These are phyloP conservation scores for Polypterus senegalus DNA, from an alignment of 2,113 vertebrate species.

Conservation along the genomic window DNA sequence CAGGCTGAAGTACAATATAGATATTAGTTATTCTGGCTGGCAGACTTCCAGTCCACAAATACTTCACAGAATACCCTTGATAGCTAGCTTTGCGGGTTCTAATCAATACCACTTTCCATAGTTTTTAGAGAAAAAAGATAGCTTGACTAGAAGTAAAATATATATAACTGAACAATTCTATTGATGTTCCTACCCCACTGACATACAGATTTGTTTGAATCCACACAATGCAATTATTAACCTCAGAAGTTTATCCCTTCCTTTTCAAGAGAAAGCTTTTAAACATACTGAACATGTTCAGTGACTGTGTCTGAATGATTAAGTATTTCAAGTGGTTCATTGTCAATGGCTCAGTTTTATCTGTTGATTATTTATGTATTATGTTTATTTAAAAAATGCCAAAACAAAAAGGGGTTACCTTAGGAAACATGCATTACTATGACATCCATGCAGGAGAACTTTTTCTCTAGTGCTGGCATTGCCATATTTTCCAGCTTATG, in stretches of 20 bases:
- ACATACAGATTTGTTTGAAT: conserved; percentile 28
- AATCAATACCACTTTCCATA: conserved; percentile 54
- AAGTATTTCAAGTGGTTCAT: too few relatives aligned
- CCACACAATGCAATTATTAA: conserved; percentile 25
- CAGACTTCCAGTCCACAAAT: conserved; percentile 35
- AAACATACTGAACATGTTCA: conserved; percentile 5
- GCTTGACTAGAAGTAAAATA: conserved; percentile 20
- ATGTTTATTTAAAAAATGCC: too few relatives aligned
- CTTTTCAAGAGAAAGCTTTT: conserved; percentile 23
- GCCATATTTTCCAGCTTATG: too few relatives aligned
- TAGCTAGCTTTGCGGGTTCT: conserved; percentile 40
- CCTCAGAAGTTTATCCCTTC: conserved; percentile 20
- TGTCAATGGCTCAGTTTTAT: too few relatives aligned
- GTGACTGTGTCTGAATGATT: too few relatives aligned
- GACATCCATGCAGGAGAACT: too few relatives aligned
- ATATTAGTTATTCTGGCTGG: conserved; percentile 36
- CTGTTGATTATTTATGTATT: too few relatives aligned
- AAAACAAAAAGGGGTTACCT: too few relatives aligned
- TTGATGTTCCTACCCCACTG: conserved; percentile 25
- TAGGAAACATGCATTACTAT: too few relatives aligned
- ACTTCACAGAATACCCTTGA: conserved; percentile 32
- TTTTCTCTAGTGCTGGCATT: too few relatives aligned
- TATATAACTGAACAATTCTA: conserved; percentile 26
- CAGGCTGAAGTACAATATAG: conserved; percentile 33
- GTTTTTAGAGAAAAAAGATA: conserved; percentile 40